A percentile compares a stretch with the other conserved stretches of the same genome.
Conservation (phyloP, 2,888 invertebrate species). For the Cheilosia vernalis region DNA sequence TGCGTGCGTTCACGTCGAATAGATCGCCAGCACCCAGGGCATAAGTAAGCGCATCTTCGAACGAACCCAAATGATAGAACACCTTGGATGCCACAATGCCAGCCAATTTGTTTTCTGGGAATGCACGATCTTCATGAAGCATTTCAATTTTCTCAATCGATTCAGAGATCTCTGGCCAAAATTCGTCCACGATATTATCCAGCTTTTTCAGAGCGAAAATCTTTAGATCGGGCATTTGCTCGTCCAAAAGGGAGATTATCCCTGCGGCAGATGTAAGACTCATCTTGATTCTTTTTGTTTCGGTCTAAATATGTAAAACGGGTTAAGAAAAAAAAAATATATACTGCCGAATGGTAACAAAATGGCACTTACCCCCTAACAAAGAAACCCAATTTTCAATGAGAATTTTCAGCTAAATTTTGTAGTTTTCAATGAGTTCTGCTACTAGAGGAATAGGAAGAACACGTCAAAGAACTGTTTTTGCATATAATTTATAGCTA, state of each 20-base stretch:
- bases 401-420: constrained; percentile 22
- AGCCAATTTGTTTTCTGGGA: constrained; percentile 95
- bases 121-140: constrained; percentile 95
- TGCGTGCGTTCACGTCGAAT: constrained; percentile 96
- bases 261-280: constrained; percentile 90
- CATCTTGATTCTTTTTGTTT: constrained; percentile 80
- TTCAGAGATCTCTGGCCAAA: constrained; percentile 99
- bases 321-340: constrained; percentile 1
- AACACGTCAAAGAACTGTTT: not conserved
- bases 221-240: constrained; percentile 96
- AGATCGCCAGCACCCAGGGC: constrained; percentile 97
- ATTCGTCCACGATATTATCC: constrained; percentile 97
- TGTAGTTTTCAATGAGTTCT: not conserved
- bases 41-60: constrained; percentile 98
- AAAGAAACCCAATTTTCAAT: constrained; percentile 53
- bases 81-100: constrained; percentile 99
- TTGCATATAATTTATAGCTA: not conserved
- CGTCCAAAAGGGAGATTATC: constrained; percentile 97
- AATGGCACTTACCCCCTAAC: constrained; percentile 69
- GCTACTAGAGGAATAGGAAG: not conserved
- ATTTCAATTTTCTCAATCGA: constrained; percentile 99
- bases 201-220: constrained; percentile 96
- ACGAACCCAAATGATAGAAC: constrained; percentile 98
- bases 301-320: constrained; percentile 31
- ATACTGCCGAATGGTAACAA: constrained; percentile 24